Evolutionary conservation across 2,113 vertebrate genomes (phyloP), one percentile per base, ranked within the genome.

Genomic region (Choloepus hoffmanni): DNA sequence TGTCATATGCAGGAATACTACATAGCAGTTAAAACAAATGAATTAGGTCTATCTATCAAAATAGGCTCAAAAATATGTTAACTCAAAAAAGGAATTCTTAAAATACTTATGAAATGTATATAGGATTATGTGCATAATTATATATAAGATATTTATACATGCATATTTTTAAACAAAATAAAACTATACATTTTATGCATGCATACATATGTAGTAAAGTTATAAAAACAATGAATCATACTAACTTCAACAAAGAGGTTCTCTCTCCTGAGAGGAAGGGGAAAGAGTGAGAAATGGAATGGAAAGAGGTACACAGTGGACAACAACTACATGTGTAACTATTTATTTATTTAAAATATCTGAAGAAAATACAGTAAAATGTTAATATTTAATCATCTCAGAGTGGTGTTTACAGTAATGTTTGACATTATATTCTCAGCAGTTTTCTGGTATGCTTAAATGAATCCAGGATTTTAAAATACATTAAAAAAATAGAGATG

Each of bases 291-390:
- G 10, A 13, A 72, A 77, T 72, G 18, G 24, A 77, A 78, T 36
- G 40, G 40, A 24, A 62, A 78, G 14, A 15, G 18, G 11, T 40
- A 63, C 1, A 36, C 9, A n/a, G 15, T 84, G 63, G 13, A 87
- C n/a, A 72, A 73, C 23, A 84, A 67, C 33, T 67, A 67, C 30
- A 33, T 67, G 28, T 67, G 14, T 33, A 33, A 67, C 30, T 48
- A n/a, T 87, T 55, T 55, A 88, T 63, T 85, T 86, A 90, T 85
- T 96, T 83, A 40, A 89, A 84, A 24, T 76, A 78, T 55, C 45
- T n/a, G 21, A 83, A 87, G 53, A 5, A 55, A 88, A 72, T 48
- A 89, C 10, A 30, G 28, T 53, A 83, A 94, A 85, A 79, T 58
- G 13, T 77, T 74, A 81, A 21, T 77, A 78, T 72, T 48, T 84